Base-by-base conservation (phyloP, 2,888 invertebrate species). In the Litoditis marina region DNA sequence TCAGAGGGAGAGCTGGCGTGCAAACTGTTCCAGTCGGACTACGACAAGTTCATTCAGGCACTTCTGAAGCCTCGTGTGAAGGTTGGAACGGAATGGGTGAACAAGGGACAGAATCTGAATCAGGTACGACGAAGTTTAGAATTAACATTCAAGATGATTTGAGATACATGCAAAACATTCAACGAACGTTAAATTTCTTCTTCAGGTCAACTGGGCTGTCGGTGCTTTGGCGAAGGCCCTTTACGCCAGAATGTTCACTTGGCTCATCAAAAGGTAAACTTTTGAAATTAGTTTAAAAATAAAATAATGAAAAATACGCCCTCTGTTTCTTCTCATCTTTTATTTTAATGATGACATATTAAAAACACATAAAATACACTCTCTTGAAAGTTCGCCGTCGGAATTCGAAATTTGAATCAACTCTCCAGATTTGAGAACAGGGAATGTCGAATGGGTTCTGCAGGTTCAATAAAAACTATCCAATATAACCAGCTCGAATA, bases 241-340 rank as follows among this genome's bases (percentile, higher is more conserved):
- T 46, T 86, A 85, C 79, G 83, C 84, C 66, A 82, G 85, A 60
- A 85, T 86, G 84, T 86, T 86, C 82, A 77, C 77, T 30, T 98
- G 92, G 92, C 88, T 98, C 85, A 96, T 98, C 85, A 92, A 91
- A 88, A 92, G 94, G 87, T 50, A 3, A 5, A 27, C n/a, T 50
- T 5, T 16, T 11, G 8, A 27, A 27, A 50, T 3, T 6, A 27
- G 27, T 6, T 22, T 19, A 16, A 16, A 22, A 13, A 13, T 16
- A 49, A 8, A 49, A 11, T 25, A 50, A 50, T 50, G 8, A 44
- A 8, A n/a, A n/a, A n/a, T n/a, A n/a, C n/a, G n/a, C n/a, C n/a
- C n/a, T n/a, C n/a, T n/a, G n/a, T n/a, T n/a, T n/a, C n/a, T n/a
- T n/a, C n/a, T n/a, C n/a, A n/a, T n/a, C n/a, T n/a, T n/a, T n/a